Evolutionary conservation across 2,113 vertebrate species (phyloP), one percentile per base, ranked within the genome.

Genomic region (Tinamus guttatus): DNA sequence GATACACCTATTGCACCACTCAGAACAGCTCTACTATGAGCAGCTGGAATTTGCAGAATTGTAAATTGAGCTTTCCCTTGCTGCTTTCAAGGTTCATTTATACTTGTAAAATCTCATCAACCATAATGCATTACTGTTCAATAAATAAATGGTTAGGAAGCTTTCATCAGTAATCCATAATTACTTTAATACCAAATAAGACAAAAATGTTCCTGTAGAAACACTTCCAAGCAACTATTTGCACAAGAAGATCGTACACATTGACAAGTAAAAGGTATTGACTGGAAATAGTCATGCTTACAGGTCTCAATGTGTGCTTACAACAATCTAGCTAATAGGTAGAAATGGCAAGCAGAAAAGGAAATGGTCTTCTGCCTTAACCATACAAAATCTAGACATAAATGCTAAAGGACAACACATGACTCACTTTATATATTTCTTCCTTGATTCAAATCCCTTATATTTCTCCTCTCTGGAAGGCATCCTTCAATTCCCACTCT

Each of bases 171-270:
- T 52, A 76, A 94, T 92, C 71, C 5, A 36, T 83, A 92, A 95
- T 96, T 96, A 95, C 49, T 91, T 96, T 51, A 93, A 24, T 43
- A 89, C 30, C 56, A 60, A 96, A 81, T 88, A 89, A 95, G 62
- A 86, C 30, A 86, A 64, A 77, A 83, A 52, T 1, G 8, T 85
- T 95, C 90, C 65, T 94, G 58, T 60, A 82, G 95, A 70, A 92
- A 73, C 62, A 41, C 89, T 96, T 80, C 71, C 77, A 95, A 90
- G 58, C 58, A 90, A 75, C 68, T 78, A 9, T 84, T 75, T 91
- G 28, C 36, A n/a, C 52, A 77, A 63, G 60, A 95, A 77, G 67
- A 88, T 32, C 49, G 34, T 10, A 52, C 3, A 32, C 2, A 62
- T 17, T 51, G 30, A 49, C 36, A 77, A 90, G 77, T 40, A 47